Percentiles rank a stretch among this genome's conserved stretches.
Evolutionary conservation across 1,140 invertebrate genomes (phyloP).

Genomic region (Batillaria attramentaria): DNA sequence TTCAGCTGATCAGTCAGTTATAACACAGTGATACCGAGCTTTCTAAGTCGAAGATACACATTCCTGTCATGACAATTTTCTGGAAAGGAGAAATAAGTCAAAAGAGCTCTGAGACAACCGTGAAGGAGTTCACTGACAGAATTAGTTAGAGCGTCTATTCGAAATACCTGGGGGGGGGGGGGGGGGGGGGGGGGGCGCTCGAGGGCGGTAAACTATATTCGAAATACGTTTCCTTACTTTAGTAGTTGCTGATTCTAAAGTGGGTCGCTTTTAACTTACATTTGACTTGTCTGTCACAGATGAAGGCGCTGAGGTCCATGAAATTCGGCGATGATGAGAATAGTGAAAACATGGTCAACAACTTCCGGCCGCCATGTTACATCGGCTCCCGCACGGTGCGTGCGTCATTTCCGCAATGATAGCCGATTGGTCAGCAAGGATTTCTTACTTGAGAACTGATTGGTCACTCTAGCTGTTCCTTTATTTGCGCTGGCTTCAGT

Average conservation of each 20-base stretch:
- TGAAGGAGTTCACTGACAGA: no score
- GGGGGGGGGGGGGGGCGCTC: neutral
- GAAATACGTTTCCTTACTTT: neutral
- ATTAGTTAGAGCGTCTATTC: no score
- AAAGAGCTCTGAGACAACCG: no score
- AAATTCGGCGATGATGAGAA: slow-evolving; percentile 69
- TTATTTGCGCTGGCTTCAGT: neutral
- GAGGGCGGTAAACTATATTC: neutral
- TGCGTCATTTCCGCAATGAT: slow-evolving; percentile 37
- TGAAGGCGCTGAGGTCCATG: slow-evolving; percentile 42
- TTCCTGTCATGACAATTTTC: neutral
- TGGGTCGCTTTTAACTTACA: neutral
- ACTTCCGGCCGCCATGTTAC: slow-evolving; percentile 44
- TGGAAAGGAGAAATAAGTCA: no score
- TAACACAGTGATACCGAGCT: no score
- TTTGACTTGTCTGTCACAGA: slow-evolving; percentile 33
- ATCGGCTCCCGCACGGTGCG: slow-evolving; percentile 45
- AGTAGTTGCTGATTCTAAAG: neutral
- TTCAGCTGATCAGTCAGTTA: no score
- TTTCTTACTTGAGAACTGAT: neutral
- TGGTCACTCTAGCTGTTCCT: neutral
- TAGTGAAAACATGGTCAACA: slow-evolving; percentile 39
- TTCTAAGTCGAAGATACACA: neutral
- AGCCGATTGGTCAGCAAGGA: neutral
- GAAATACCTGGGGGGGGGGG: no score